Conservation (phyloP, 2,797 vertebrate genomes). For the Mareca strepera region DNA sequence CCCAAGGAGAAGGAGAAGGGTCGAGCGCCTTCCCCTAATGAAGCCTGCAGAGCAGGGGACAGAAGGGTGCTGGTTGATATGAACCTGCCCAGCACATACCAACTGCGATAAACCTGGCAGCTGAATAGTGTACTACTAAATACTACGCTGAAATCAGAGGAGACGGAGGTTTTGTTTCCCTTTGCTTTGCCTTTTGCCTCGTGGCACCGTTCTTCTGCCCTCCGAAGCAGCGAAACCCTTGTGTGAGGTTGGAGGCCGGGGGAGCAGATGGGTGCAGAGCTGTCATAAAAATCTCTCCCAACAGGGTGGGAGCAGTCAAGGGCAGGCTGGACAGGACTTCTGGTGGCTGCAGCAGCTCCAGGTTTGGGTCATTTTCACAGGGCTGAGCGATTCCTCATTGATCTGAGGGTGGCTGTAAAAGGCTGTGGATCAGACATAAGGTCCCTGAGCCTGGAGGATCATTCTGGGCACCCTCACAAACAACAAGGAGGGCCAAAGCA, state of each 20-base stretch:
- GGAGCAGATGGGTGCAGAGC: background rate
- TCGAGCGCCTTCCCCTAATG: background rate
- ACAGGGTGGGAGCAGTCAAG: too few relatives aligned
- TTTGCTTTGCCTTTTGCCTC: background rate
- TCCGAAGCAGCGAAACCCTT: too few relatives aligned
- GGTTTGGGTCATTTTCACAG: fast-evolving
- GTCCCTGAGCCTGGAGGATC: too few relatives aligned
- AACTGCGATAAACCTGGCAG: background rate
- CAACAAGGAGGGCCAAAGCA: fast-evolving
- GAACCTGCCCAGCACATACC: background rate
- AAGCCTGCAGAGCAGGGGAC: background rate
- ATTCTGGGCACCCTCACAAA: fast-evolving
- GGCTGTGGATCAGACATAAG: background rate
- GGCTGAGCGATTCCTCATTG: background rate
- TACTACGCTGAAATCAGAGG: background rate
- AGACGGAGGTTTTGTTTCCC: background rate
- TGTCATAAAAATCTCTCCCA: fast-evolving
- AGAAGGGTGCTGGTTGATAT: too few relatives aligned
- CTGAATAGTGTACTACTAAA: too few relatives aligned
- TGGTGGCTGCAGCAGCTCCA: background rate
- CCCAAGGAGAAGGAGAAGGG: too few relatives aligned
- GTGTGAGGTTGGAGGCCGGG: background rate
- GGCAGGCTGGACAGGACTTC: background rate
- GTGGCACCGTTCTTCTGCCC: background rate
- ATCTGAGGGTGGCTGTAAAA: background rate